Evolutionary conservation across 2,797 vertebrate genomes (phyloP).

Genomic region (Lemur catta): DNA sequence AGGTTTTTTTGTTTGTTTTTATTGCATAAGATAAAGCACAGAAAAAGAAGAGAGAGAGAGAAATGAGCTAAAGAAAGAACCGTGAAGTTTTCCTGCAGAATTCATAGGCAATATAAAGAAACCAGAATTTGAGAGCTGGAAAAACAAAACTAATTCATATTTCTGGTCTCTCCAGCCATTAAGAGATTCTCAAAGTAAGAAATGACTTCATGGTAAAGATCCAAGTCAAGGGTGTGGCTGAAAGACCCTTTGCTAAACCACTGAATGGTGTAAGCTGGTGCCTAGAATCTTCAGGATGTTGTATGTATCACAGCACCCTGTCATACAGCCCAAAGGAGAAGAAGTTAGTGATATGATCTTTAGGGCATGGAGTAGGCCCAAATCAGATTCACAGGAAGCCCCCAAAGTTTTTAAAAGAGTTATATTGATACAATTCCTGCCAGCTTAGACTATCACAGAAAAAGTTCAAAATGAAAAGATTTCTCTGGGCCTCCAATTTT

Average conservation of each 20-base stretch:
- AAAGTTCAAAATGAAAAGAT: not conserved
- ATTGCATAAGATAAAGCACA: not conserved
- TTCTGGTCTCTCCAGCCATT: not conserved
- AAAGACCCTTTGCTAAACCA: not conserved
- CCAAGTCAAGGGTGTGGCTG: not conserved
- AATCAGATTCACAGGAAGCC: not conserved
- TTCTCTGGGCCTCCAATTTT: not conserved
- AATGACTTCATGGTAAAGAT: not conserved
- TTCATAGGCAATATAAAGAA: not conserved
- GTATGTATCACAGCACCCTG: not conserved
- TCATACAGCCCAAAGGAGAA: not conserved
- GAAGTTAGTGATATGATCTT: not conserved
- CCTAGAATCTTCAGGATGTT: not conserved
- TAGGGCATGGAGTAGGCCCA: not conserved
- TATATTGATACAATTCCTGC: not conserved
- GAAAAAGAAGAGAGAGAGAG: not conserved
- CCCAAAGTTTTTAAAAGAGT: not conserved
- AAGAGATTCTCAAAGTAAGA: conserved; percentile 17
- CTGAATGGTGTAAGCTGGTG: not conserved
- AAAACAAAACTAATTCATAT: not conserved
- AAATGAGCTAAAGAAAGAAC: not conserved
- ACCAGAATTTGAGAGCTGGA: not conserved
- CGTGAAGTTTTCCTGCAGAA: not conserved
- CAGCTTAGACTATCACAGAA: not conserved
- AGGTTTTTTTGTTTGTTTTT: too few species aligned